Evolutionary conservation across 2,113 vertebrate genomes (phyloP).

Genomic region (Camelus bactrianus): DNA sequence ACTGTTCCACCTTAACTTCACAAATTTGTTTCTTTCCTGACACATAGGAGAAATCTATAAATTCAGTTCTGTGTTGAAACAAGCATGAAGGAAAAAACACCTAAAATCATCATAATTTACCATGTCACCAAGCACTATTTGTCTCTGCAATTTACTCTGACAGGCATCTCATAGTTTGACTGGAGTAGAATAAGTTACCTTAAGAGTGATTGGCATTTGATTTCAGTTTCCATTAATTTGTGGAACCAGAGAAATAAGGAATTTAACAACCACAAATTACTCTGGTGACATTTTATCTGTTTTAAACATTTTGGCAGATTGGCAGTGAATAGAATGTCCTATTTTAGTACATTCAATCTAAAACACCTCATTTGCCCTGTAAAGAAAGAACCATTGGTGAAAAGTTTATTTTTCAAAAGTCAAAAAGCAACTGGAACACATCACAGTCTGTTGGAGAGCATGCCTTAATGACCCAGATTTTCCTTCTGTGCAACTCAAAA

Average conservation of each 20-base stretch:
- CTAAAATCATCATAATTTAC: conserved; percentile 46
- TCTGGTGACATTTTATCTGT: conserved; percentile 25
- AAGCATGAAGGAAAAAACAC: not conserved
- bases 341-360: not conserved
- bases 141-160: not conserved
- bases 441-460: not conserved
- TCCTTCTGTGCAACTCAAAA: not conserved
- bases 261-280: conserved; percentile 52
- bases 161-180: not conserved
- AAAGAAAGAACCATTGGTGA: not conserved
- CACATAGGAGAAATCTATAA: not conserved
- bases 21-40: conserved; percentile 51
- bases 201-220: conserved; percentile 35
- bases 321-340: not conserved
- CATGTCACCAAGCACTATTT: not conserved
- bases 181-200: not conserved
- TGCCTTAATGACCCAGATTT: not conserved
- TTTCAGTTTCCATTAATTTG: conserved; percentile 63
- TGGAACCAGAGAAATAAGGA: conserved; percentile 58
- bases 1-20: not conserved
- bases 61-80: not conserved
- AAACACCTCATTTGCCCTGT: conserved; percentile 10
- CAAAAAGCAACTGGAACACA: not conserved
- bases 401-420: conserved; percentile 63
- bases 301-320: not conserved